Percentiles rank a stretch among this genome's conserved stretches.
phyloP scores from a whole-genome alignment of 1,140 invertebrate genomes.

The Drosophila pseudoobscura region DNA sequence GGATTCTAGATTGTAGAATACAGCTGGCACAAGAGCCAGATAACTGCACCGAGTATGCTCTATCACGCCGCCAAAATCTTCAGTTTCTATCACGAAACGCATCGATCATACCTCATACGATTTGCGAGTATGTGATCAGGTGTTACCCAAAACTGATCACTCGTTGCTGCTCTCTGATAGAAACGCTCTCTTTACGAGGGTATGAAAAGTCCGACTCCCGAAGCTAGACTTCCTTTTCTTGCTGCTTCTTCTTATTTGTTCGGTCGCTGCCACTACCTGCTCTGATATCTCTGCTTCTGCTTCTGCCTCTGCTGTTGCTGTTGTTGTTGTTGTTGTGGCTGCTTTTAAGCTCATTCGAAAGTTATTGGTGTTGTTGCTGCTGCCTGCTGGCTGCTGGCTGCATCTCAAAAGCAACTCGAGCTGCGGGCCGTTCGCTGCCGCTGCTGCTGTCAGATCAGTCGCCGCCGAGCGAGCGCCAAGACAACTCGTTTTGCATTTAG shows the following conservation, averaged over 20 bases:
- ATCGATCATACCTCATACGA: no score
- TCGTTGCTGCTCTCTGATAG: no score
- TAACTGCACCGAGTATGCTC: no score
- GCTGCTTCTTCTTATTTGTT: slow-evolving; percentile 5
- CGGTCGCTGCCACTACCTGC: background rate
- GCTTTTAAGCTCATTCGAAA: slow-evolving; percentile 74
- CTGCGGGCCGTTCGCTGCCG: slow-evolving; percentile 25
- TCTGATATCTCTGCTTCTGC: slow-evolving; percentile 14
- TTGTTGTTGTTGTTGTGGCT: slow-evolving; percentile 30
- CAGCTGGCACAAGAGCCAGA: no score
- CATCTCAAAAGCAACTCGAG: slow-evolving; percentile 45
- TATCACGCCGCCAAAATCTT: no score
- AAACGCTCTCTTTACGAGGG: no score
- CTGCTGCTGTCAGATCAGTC: slow-evolving; percentile 51
- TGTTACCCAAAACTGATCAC: no score
- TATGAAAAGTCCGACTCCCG: no score
- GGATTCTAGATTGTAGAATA: no score
- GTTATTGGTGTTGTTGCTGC: slow-evolving; percentile 52
- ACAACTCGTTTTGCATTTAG: slow-evolving; percentile 36
- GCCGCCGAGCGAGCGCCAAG: slow-evolving; percentile 72
- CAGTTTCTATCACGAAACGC: no score
- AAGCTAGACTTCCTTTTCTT: background rate
- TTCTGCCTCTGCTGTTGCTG: slow-evolving; percentile 8
- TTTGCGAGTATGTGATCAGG: no score
- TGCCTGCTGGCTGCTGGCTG: slow-evolving; percentile 27